Evolutionary conservation across 2,113 vertebrate species (phyloP), one percentile per base, ranked within the genome.

Genomic region (Rattus rattus): DNA sequence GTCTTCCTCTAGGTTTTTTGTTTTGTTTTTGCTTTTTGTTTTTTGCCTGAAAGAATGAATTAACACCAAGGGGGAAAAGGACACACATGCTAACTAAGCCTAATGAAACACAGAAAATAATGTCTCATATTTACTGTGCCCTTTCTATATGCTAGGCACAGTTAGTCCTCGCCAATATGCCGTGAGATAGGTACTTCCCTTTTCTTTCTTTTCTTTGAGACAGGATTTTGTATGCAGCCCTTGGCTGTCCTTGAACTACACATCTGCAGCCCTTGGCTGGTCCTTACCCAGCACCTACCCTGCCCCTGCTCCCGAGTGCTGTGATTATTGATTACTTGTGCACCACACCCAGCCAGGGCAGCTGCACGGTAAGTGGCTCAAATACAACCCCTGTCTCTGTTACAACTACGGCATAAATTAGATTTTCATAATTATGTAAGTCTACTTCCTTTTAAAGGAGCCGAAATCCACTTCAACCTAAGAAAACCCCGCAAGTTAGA

Each of bases 401-500:
- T 69, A 92, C 39, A 97, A 91, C 70, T 93, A 70, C 56, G 12
- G 90, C 24, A 94, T 39, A 61, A 96, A 92, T 81, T 84, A 61
- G 70, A 69, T 54, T 95, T 91, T 95, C 76, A 84, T 86, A 94
- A 91, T 91, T 91, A 93, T 81, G 49, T 84, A 88, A 94, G 63
- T 90, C 52, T 72, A 90, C 49, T 93, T 43, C 47, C 92, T 76
- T 97, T 96, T 72, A 96, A 97, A 91, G 47, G 72, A 52, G 86
- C 10, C 69, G 85, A 90, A 83, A 94, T 54, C 26, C 30, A 96
- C 76, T 94, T 96, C 94, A 96, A 90, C 12, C 49, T 88, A 94
- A 95, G 70, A 94, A 96, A 98, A 81, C 0, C 43, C 36, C 61
- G 94, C 52, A 81, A 52, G 43, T 91, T 85, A 85, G 13, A 81